These are phyloP conservation scores for Yponomeuta plumbellus DNA, from an alignment of 2,888 invertebrate species.

Conservation along the genomic window DNA sequence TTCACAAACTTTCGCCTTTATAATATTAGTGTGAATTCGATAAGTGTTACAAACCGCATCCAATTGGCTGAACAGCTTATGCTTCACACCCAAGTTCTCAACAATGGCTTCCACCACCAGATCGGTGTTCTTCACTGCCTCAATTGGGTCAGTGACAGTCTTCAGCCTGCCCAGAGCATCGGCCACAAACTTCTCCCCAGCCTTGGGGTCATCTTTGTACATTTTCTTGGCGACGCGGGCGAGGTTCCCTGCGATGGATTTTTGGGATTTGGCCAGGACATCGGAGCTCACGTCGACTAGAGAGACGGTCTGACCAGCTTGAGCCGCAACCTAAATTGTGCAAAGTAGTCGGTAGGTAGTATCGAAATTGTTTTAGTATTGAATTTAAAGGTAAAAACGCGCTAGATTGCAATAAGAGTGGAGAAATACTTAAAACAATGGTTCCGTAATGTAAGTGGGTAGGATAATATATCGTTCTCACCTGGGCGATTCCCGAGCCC, in stretches of 20 bases:
- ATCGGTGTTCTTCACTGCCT: conserved; percentile 80
- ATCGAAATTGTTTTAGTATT: not conserved
- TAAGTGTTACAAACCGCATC: conserved; percentile 73
- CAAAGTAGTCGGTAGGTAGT: not conserved
- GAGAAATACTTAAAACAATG: no score
- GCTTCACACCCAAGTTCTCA: conserved; percentile 87
- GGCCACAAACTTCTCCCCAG: conserved; percentile 80
- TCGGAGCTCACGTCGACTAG: conserved; percentile 86
- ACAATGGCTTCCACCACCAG: conserved; percentile 91
- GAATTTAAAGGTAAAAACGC: not conserved
- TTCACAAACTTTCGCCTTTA: no score
- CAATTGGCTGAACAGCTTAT: conserved; percentile 83
- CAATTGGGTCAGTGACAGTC: conserved; percentile 77
- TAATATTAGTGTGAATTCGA: no score
- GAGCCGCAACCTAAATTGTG: conserved; percentile 84
- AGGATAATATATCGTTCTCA: not conserved
- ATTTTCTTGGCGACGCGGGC: conserved; percentile 87
- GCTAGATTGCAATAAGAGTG: no score
- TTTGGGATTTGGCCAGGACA: conserved; percentile 83
- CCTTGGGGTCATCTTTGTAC: conserved; percentile 80
- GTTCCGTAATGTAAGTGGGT: no score
- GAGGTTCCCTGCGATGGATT: conserved; percentile 82
- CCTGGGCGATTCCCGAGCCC: conserved; percentile 93
- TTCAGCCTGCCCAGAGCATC: conserved; percentile 79
- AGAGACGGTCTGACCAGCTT: conserved; percentile 87